Conservation (phyloP, 2,797 vertebrate species). For the Trichosurus vulpecula region DNA sequence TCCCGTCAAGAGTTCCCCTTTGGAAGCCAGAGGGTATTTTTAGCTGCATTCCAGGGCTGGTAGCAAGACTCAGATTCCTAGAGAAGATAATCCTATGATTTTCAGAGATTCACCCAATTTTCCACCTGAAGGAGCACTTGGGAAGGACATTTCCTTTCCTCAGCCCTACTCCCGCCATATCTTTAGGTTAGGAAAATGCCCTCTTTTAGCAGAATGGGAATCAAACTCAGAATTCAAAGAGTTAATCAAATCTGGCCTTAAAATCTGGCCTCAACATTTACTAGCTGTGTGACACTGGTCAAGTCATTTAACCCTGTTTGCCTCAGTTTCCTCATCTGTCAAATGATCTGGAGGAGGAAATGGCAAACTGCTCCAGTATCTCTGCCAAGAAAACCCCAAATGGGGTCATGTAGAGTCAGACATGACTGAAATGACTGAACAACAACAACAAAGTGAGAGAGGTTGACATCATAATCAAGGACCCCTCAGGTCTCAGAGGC, state of each 20-base stretch:
- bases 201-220: background rate
- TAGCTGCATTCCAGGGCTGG: conserved; percentile 74
- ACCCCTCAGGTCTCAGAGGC: conserved; percentile 12
- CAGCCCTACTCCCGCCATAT: background rate
- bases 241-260: too few relatives aligned
- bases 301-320: background rate
- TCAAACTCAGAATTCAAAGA: background rate
- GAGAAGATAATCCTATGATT: conserved; percentile 61
- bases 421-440: background rate
- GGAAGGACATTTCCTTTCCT: background rate
- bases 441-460: background rate
- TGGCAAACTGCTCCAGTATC: background rate
- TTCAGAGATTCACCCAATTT: conserved; percentile 25
- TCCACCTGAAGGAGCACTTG: conserved; percentile 14
- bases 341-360: background rate
- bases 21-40: conserved; percentile 73
- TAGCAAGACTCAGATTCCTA: conserved; percentile 74
- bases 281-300: too few relatives aligned
- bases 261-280: background rate
- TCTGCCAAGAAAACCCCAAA: background rate
- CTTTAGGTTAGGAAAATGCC: background rate
- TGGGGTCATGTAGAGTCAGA: background rate
- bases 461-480: background rate
- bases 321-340: background rate
- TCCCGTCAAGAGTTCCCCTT: conserved; percentile 32